A percentile compares a stretch with the other conserved stretches of the same genome.
phyloP scores from a whole-genome alignment of 2,113 vertebrate species.

The Hippopotamus amphibius region DNA sequence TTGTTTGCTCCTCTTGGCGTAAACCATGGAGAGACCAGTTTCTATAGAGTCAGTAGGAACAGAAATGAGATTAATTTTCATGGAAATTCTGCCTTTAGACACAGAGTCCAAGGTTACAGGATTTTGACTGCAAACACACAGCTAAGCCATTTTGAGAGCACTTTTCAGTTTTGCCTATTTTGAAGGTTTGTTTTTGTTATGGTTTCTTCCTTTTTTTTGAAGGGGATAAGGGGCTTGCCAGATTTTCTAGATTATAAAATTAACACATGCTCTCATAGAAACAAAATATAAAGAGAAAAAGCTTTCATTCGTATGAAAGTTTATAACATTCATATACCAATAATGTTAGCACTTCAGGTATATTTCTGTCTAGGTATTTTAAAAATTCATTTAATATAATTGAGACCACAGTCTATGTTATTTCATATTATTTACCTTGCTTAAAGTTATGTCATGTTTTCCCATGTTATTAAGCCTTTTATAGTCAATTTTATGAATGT shows the following conservation, averaged over 20 bases:
- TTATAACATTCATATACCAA: neutral
- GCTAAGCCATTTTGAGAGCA: neutral
- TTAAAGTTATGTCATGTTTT: neutral
- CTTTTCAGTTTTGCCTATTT: neutral
- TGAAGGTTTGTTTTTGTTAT: neutral
- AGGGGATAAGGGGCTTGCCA: neutral
- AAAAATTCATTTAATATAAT: neutral
- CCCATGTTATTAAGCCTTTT: slow-evolving; percentile 31
- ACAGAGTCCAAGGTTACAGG: neutral
- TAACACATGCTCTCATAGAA: slow-evolving; percentile 22
- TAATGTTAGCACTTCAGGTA: slow-evolving; percentile 22
- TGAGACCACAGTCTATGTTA: neutral
- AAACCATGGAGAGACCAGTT: neutral
- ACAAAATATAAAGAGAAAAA: slow-evolving; percentile 26
- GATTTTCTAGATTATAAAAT: slow-evolving; percentile 45
- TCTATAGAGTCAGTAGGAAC: neutral
- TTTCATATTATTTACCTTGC: neutral
- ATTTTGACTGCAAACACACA: neutral
- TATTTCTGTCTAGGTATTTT: slow-evolving; percentile 35
- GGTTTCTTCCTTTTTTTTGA: neutral
- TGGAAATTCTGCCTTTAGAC: slow-evolving; percentile 35
- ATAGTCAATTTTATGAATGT: slow-evolving; percentile 33
- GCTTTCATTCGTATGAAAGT: no score
- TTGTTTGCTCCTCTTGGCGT: slow-evolving; percentile 56
- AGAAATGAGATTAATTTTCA: slow-evolving; percentile 33